Conservation (phyloP, 2,888 invertebrate species). For the Ichneumoninae sp. region DNA sequence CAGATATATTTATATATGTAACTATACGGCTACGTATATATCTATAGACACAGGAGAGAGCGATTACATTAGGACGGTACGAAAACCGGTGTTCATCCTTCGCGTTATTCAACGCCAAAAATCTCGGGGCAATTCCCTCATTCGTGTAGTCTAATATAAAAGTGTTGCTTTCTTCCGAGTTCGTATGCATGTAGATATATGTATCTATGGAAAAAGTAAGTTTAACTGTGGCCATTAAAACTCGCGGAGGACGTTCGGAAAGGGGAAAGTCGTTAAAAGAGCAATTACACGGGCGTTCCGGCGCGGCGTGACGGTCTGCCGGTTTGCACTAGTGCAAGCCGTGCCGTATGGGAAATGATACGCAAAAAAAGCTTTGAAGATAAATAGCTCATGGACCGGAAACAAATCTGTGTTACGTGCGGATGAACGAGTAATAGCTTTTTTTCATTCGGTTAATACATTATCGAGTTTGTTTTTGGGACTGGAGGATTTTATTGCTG, state of each 20-base stretch:
- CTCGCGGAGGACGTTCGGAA: constrained; percentile 11
- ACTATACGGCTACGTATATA: no score
- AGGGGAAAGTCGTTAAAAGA: constrained; percentile 48
- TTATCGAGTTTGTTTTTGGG: background rate
- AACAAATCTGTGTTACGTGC: background rate
- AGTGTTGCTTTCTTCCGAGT: background rate
- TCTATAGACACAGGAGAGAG: no score
- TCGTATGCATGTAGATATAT: background rate
- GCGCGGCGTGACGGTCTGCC: constrained; percentile 27
- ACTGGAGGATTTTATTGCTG: background rate
- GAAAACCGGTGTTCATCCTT: constrained; percentile 15
- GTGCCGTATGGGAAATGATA: background rate
- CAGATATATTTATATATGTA: no score
- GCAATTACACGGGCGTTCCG: constrained; percentile 48
- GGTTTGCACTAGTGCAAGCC: background rate
- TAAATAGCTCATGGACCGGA: background rate
- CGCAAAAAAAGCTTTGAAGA: background rate
- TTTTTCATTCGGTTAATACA: background rate
- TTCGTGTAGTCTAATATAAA: background rate
- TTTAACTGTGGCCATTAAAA: constrained; percentile 1
- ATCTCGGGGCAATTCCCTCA: background rate
- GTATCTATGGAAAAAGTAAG: background rate
- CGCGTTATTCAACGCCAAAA: background rate
- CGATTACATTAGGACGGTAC: background rate
- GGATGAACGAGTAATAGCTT: background rate